These are phyloP conservation scores for Goniozus legneri DNA, from an alignment of 1,140 invertebrate species.

Conservation along the genomic window DNA sequence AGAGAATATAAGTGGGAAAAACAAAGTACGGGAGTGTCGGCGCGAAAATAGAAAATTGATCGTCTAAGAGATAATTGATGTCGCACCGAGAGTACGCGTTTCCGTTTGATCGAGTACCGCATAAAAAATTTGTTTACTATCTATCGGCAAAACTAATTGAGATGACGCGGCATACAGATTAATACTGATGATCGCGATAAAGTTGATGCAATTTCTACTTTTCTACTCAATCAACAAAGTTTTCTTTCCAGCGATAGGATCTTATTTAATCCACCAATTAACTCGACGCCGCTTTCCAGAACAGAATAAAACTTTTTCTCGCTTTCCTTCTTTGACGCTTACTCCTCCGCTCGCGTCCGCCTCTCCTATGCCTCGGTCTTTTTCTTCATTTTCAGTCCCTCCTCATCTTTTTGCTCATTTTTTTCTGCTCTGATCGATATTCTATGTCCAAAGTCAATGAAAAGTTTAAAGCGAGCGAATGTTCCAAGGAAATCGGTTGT, in stretches of 20 bases:
- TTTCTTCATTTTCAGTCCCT: not conserved
- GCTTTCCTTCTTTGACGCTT: not conserved
- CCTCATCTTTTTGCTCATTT: not conserved
- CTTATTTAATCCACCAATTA: conserved; percentile 20
- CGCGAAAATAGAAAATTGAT: no score
- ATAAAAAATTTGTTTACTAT: no score
- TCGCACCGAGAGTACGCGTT: no score
- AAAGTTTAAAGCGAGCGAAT: conserved; percentile 18
- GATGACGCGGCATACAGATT: no score
- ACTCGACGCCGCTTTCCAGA: conserved; percentile 13
- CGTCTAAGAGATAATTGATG: no score
- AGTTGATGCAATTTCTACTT: not conserved
- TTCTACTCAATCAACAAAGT: conserved; percentile 12
- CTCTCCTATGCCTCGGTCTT: not conserved
- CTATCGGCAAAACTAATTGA: no score
- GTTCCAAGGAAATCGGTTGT: conserved; percentile 10
- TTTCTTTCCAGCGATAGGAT: conserved; percentile 5
- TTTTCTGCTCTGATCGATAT: conserved; percentile 7
- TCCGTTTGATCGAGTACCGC: no score
- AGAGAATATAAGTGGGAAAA: no score
- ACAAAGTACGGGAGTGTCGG: no score
- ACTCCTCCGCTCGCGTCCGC: not conserved
- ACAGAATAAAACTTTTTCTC: conserved; percentile 20
- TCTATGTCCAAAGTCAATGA: conserved; percentile 11
- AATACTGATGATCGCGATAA: not conserved